These are phyloP conservation scores for Thaumetopoea pityocampa DNA, from an alignment of 1,140 invertebrate genomes.

Conservation along the genomic window DNA sequence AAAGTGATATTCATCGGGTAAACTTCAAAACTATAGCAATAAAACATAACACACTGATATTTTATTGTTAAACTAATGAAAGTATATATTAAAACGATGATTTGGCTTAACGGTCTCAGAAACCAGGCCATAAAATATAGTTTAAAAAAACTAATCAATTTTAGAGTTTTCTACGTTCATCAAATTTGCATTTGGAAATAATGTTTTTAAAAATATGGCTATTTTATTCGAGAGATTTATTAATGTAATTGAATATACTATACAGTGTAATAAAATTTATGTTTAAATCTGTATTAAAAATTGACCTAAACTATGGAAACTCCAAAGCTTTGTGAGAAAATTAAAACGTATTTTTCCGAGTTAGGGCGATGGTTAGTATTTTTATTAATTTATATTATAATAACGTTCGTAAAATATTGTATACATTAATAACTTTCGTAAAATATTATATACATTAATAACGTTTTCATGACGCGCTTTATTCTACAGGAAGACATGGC, in stretches of 20 bases:
- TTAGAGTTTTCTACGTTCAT: no score
- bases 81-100: no score
- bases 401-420: slow-evolving; percentile 26
- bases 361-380: slow-evolving; percentile 80
- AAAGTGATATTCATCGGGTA: no score
- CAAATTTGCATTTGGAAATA: no score
- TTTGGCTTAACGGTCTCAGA: no score
- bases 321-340: slow-evolving; percentile 78
- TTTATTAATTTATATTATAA: no score
- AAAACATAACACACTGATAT: no score
- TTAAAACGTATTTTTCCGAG: slow-evolving; percentile 80
- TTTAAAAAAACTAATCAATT: no score
- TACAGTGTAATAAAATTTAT: slow-evolving; percentile 16
- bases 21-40: no score
- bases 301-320: slow-evolving; percentile 40
- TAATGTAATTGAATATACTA: slow-evolving; percentile 10
- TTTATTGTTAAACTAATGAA: no score
- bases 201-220: slow-evolving; percentile 45
- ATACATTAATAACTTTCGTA: slow-evolving; percentile 19
- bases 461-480: slow-evolving; percentile 15
- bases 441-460: slow-evolving; percentile 12
- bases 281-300: slow-evolving; percentile 15
- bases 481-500: slow-evolving; percentile 82
- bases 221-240: slow-evolving; percentile 25
- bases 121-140: no score